phyloP scores from a whole-genome alignment of 2,113 vertebrate genomes.

The Climacteris rufus region DNA sequence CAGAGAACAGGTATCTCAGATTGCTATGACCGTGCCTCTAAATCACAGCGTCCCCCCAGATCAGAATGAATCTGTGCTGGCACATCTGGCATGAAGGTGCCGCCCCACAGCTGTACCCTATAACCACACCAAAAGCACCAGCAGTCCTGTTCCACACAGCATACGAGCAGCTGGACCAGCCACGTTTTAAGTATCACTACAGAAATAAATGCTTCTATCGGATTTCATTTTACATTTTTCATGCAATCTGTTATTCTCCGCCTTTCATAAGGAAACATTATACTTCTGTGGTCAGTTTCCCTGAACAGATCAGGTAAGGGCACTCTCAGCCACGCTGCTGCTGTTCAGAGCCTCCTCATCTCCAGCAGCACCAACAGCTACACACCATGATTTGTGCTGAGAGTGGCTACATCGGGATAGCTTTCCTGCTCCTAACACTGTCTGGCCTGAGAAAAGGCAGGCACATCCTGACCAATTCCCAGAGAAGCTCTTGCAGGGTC shows the following conservation, averaged over 20 bases:
- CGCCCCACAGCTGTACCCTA: neutral
- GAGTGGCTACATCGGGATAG: neutral
- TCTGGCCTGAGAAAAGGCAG: slow-evolving; percentile 42
- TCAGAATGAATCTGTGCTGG: neutral
- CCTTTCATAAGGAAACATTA: neutral
- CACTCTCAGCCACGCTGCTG: neutral
- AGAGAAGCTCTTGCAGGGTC: slow-evolving; percentile 31
- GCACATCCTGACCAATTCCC: slow-evolving; percentile 41
- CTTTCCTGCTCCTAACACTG: neutral
- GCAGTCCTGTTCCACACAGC: neutral
- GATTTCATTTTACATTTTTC: slow-evolving; percentile 18
- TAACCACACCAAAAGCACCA: neutral
- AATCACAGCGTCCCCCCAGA: neutral
- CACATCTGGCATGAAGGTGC: neutral
- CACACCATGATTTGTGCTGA: fast-evolving
- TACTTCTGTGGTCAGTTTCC: neutral
- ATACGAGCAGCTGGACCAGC: neutral
- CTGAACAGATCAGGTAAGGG: neutral
- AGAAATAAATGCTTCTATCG: neutral
- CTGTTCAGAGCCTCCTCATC: neutral
- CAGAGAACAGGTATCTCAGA: neutral
- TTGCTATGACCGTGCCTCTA: neutral
- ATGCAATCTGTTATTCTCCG: neutral
- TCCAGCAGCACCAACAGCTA: neutral
- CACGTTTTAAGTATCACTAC: neutral